Conservation (phyloP, 2,888 invertebrate genomes). For the Agrochola macilenta region DNA sequence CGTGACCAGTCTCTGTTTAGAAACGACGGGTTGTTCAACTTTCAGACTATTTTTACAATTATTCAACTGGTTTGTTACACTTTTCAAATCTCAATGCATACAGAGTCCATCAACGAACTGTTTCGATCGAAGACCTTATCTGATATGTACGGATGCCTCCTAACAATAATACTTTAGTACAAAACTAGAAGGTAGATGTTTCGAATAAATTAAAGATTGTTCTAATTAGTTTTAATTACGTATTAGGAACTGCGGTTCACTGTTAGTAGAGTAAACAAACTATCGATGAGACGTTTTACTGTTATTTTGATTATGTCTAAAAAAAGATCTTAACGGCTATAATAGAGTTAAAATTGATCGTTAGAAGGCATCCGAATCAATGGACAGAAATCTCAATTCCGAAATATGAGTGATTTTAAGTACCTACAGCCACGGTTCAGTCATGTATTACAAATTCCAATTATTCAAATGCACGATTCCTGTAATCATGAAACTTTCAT, state of each 20-base stretch:
- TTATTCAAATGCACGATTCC: constrained; percentile 79
- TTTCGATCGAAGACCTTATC: constrained; percentile 68
- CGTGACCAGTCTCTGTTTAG: constrained; percentile 73
- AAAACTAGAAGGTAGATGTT: constrained; percentile 74
- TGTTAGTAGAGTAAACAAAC: constrained; percentile 82
- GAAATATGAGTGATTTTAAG: constrained; percentile 79
- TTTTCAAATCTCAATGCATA: constrained; percentile 82
- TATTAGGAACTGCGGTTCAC: constrained; percentile 88
- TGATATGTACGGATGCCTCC: constrained; percentile 73
- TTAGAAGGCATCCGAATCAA: constrained; percentile 78
- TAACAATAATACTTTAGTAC: constrained; percentile 68
- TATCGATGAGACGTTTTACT: constrained; percentile 75
- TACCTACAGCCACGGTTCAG: constrained; percentile 78
- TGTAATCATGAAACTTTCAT: constrained; percentile 79
- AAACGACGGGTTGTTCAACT: constrained; percentile 76
- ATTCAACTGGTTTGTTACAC: constrained; percentile 70
- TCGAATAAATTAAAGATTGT: constrained; percentile 80
- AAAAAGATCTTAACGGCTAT: constrained; percentile 72
- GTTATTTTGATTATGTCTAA: constrained; percentile 65
- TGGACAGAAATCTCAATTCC: constrained; percentile 85
- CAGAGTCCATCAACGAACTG: constrained; percentile 69
- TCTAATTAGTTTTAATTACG: constrained; percentile 81
- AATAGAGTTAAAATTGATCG: constrained; percentile 67
- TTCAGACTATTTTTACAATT: constrained; percentile 66
- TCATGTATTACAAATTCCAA: constrained; percentile 81